A percentile compares a stretch with the other conserved stretches of the same genome.
Evolutionary conservation across 2,113 vertebrate species (phyloP).

Genomic region (Microcebus lehilahytsara): DNA sequence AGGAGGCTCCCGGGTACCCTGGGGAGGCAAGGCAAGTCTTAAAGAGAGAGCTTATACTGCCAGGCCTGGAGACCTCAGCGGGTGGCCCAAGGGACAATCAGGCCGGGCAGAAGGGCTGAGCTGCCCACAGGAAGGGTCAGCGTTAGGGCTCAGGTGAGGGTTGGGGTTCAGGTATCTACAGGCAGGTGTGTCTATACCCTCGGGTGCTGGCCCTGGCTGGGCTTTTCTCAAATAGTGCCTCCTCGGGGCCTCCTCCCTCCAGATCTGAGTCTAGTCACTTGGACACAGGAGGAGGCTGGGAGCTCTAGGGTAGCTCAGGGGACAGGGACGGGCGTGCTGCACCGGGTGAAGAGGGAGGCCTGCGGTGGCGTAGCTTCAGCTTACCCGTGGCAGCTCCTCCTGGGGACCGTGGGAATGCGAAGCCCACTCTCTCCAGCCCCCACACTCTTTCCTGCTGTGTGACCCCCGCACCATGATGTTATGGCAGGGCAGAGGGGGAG

Average conservation of each 20-base stretch:
- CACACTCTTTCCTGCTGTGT: neutral
- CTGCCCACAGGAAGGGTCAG: neutral
- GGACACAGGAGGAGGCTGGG: neutral
- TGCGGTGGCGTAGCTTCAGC: fast-evolving
- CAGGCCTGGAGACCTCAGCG: neutral
- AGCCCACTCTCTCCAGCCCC: neutral
- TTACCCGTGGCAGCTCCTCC: neutral
- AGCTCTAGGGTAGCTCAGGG: neutral
- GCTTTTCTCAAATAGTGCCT: neutral
- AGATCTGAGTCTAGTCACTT: neutral
- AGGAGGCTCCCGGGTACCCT: neutral
- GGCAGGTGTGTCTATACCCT: too few species aligned
- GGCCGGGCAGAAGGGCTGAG: neutral
- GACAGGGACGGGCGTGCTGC: fast-evolving
- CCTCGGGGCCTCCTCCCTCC: neutral
- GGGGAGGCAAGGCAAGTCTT: neutral
- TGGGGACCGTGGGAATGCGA: fast-evolving
- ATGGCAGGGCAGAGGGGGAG: neutral
- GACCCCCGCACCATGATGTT: neutral
- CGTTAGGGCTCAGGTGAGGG: neutral
- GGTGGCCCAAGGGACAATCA: neutral
- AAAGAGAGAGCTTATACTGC: neutral
- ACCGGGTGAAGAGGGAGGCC: too few species aligned
- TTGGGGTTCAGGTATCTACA: too few species aligned
- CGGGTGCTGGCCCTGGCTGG: fast-evolving